Base-by-base conservation (phyloP, 1,140 invertebrate genomes). In the Procambarus virginalis region DNA sequence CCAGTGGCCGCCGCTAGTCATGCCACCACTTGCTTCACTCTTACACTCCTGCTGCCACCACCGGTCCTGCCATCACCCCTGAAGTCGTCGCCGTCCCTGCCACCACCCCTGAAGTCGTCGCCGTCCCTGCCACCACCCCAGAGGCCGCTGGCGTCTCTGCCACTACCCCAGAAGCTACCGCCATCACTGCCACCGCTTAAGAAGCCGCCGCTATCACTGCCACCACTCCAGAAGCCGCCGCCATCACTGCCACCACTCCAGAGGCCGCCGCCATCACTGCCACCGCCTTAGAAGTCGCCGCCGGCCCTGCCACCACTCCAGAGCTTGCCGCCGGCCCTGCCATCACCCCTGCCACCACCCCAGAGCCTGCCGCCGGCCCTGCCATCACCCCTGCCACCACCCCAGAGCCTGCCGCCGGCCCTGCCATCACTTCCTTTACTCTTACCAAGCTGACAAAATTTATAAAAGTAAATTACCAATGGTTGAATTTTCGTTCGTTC, bases 141-240 rank as follows among this genome's bases (percentile, higher is more conserved):
- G 45, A n/a, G 12, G 2, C 75, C 10, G 17, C 6, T 34, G 45
- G 3, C 75, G 45, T 2, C 5, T 2, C 34, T 22, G 22, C 48
- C 22, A 77, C 12, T 34, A 77, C 12, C 8, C 46, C 76, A 78
- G 34, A 34, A 34, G 48, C 49, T 6, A 58, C 55, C n/a, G n/a
- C n/a, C 51, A 55, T 12, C 0, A 55, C 51, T 55, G 51, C 51
- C 4, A 55, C 51, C 51, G 1, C 8, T 12, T 34, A 1, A 77
- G 81, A 89, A 80, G 80, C 80, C n/a, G 22, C 68, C 79, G 51
- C 64, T 22, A n/a, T 12, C 48, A 51, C 45, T 34, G 34, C 34
- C 87, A 73, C 81, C 73, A 89, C 79, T 80, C 87, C 87, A 77
- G 81, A 89, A 80, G 80, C 80, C n/a, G 22, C 68, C 79, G 51